These are phyloP conservation scores for Bagarius yarrelli DNA, from an alignment of 2,113 vertebrate genomes.

Conservation along the genomic window DNA sequence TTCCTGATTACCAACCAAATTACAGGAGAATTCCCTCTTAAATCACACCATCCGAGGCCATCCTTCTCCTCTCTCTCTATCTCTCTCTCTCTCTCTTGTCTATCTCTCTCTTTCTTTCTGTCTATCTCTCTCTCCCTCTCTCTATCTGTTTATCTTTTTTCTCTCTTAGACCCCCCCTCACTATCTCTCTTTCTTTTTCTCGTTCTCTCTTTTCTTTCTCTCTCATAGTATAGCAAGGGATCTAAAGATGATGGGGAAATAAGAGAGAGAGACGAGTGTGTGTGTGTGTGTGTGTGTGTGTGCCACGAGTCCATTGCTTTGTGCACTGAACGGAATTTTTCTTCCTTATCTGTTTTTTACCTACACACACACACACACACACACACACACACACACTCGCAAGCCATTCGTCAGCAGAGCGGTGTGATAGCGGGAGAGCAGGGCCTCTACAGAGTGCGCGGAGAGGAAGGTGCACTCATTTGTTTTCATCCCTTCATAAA, in stretches of 20 bases:
- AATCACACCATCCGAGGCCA: slow-evolving; percentile 40
- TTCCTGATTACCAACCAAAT: slow-evolving; percentile 56
- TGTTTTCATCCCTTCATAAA: slow-evolving; percentile 12
- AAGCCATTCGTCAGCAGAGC: slow-evolving; percentile 35
- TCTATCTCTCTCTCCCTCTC: too few relatives aligned
- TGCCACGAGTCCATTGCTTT: slow-evolving; percentile 10
- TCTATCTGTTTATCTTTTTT: too few relatives aligned
- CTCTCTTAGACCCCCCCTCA: too few relatives aligned
- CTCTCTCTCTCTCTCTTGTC: too few relatives aligned
- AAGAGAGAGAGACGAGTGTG: background rate
- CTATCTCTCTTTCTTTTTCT: too few relatives aligned
- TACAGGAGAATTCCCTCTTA: slow-evolving; percentile 52
- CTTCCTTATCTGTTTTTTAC: slow-evolving; percentile 38
- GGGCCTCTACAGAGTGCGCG: slow-evolving; percentile 5
- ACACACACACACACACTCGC: slow-evolving; percentile 15
- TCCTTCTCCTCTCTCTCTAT: too few relatives aligned
- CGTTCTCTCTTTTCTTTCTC: too few relatives aligned
- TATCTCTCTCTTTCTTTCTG: too few relatives aligned
- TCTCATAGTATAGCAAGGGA: too few relatives aligned
- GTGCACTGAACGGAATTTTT: slow-evolving; percentile 42
- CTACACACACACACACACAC: slow-evolving; percentile 11
- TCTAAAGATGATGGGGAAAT: slow-evolving; percentile 10
- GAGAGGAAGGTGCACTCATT: slow-evolving; percentile 16
- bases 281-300: slow-evolving; percentile 22
- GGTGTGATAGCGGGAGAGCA: slow-evolving; percentile 24